These are phyloP conservation scores for Ophraella communa DNA, from an alignment of 2,888 invertebrate species.

Conservation along the genomic window DNA sequence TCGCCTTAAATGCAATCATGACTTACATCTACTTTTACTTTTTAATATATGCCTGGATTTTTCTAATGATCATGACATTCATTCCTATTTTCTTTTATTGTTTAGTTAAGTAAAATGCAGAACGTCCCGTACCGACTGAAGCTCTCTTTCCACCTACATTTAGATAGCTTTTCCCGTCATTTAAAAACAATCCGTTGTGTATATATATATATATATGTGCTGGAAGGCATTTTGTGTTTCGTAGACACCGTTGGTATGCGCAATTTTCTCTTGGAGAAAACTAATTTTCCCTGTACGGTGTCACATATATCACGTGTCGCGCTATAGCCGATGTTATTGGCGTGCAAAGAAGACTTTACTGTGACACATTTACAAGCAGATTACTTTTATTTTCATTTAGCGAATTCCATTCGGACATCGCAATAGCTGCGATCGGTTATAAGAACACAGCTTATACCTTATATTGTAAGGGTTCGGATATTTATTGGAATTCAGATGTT, in stretches of 20 bases:
- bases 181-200: conserved; percentile 24
- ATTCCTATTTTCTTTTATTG: too few relatives aligned
- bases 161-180: conserved; percentile 10
- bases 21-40: too few relatives aligned
- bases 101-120: too few relatives aligned
- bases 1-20: too few relatives aligned
- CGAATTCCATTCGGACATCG: conserved; percentile 32
- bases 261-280: conserved; percentile 51
- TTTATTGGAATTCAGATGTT: conserved; percentile 18
- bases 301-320: conserved; percentile 61
- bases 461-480: conserved; percentile 21
- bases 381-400: conserved; percentile 59
- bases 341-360: conserved; percentile 62
- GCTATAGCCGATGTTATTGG: conserved; percentile 57
- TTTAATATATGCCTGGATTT: too few relatives aligned
- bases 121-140: too few relatives aligned
- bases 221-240: conserved; percentile 11
- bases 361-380: conserved; percentile 62
- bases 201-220: conserved; percentile 21
- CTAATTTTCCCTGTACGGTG: conserved; percentile 59
- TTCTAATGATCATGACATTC: too few relatives aligned
- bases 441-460: too few relatives aligned
- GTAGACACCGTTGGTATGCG: conserved; percentile 40
- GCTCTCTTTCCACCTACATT: conserved; percentile 4
- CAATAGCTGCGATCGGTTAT: conserved; percentile 16